Conservation (phyloP, 2,888 invertebrate genomes). For the Thumatha senex region DNA sequence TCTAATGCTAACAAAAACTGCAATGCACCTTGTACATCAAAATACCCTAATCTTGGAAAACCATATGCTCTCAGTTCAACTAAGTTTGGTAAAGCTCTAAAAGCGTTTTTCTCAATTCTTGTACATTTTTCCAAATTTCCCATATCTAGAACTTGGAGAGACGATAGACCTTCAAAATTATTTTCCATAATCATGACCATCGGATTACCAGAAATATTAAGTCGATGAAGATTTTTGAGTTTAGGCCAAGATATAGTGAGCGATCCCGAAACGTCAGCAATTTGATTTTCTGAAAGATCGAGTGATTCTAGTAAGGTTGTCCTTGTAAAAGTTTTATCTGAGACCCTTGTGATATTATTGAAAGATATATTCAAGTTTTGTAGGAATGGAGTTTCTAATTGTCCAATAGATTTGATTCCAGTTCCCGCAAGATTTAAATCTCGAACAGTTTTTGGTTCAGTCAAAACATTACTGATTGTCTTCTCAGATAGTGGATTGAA, state of each 20-base stretch:
- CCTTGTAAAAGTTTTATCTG: constrained; percentile 88
- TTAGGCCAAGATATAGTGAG: constrained; percentile 87
- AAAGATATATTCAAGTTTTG: constrained; percentile 90
- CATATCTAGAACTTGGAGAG: constrained; percentile 86
- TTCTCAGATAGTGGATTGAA: constrained; percentile 91
- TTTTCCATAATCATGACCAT: constrained; percentile 89
- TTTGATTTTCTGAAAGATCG: constrained; percentile 89
- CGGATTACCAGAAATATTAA: constrained; percentile 94
- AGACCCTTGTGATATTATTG: constrained; percentile 87
- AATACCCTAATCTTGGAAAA: constrained; percentile 91
- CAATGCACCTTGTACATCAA: constrained; percentile 94
- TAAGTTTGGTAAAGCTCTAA: constrained; percentile 88
- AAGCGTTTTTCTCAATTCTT: constrained; percentile 92
- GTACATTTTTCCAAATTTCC: constrained; percentile 87
- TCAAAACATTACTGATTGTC: constrained; percentile 89
- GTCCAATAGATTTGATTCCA: constrained; percentile 86
- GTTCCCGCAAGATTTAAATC: constrained; percentile 92
- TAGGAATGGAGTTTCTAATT: constrained; percentile 93
- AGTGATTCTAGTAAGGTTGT: constrained; percentile 90
- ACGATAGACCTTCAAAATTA: constrained; percentile 88
- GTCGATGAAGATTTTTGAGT: constrained; percentile 86
- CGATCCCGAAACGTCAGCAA: constrained; percentile 83
- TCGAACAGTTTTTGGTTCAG: constrained; percentile 94
- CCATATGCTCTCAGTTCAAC: constrained; percentile 88
- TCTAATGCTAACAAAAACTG: constrained; percentile 89